phyloP scores from a whole-genome alignment of 2,797 vertebrate genomes.

The Hapalemur alaotrensis region DNA sequence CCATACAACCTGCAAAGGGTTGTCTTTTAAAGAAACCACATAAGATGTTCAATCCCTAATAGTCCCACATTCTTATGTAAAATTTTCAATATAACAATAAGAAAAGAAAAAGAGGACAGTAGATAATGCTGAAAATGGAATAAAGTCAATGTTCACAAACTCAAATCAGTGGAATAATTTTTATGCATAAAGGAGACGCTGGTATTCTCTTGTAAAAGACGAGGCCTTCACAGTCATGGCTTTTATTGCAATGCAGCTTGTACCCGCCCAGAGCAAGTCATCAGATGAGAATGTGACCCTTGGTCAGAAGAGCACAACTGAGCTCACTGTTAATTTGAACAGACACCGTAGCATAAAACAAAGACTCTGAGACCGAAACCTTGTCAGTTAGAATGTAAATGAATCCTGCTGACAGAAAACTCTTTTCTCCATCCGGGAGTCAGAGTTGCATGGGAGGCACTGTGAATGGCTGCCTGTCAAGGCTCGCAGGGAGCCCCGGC shows the following conservation, averaged over 20 bases:
- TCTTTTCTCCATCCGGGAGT: conserved; percentile 39
- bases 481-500: not conserved
- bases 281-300: conserved; percentile 56
- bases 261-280: conserved; percentile 31
- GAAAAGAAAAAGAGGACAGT: not conserved
- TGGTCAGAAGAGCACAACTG: conserved; percentile 51
- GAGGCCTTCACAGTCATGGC: not conserved
- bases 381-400: conserved; percentile 74
- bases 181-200: not conserved
- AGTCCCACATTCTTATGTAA: not conserved
- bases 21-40: not conserved
- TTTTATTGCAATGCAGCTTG: conserved; percentile 44
- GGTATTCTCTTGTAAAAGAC: not conserved
- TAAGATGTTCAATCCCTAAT: not conserved
- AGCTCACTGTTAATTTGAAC: conserved; percentile 62
- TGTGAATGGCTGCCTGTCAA: conserved; percentile 34
- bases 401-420: conserved; percentile 44
- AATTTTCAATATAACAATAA: not conserved
- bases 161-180: not conserved
- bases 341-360: conserved; percentile 43
- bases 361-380: conserved; percentile 58
- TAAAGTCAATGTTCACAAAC: not conserved
- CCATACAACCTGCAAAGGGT: not conserved
- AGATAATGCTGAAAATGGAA: not conserved
- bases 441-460: not conserved